Percentiles rank a stretch among this genome's conserved stretches.
These are phyloP conservation scores for Marmota flaviventris DNA, from an alignment of 2,113 vertebrate genomes.

Conservation along the genomic window DNA sequence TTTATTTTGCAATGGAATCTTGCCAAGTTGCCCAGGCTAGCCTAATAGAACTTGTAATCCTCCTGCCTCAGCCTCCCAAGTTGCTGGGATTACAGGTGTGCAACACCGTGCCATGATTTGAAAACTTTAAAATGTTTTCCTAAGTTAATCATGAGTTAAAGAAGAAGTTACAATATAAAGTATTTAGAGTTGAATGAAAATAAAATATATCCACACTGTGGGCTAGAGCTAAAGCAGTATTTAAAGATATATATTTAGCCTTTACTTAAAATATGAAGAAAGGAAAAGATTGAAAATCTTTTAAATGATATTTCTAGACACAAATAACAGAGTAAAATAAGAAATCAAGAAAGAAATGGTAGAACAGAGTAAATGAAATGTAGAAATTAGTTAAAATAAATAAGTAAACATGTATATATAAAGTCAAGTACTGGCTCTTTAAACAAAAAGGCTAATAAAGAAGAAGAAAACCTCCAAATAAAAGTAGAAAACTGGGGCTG, in stretches of 20 bases:
- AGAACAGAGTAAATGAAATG: background rate
- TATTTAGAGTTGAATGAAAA: background rate
- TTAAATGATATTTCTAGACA: background rate
- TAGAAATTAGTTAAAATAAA: too few species aligned
- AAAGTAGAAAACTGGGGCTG: background rate
- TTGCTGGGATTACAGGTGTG: too few species aligned
- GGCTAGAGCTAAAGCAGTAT: background rate
- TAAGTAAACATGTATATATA: too few species aligned
- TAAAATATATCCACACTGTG: background rate
- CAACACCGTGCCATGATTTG: background rate
- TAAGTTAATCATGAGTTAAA: background rate
- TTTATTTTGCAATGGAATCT: too few species aligned
- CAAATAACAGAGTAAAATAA: background rate
- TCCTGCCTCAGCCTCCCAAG: too few species aligned
- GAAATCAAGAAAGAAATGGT: background rate
- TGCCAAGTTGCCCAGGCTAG: too few species aligned
- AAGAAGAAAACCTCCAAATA: background rate
- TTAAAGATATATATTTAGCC: background rate
- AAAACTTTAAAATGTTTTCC: background rate
- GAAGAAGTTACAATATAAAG: background rate
- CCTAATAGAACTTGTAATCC: too few species aligned
- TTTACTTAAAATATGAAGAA: background rate
- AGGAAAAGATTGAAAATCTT: background rate
- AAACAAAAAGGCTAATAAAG: background rate
- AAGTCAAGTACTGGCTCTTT: background rate